Percentiles rank a stretch among this genome's conserved stretches.
phyloP scores from a whole-genome alignment of 2,113 vertebrate genomes.

The Heliornis fulica region DNA sequence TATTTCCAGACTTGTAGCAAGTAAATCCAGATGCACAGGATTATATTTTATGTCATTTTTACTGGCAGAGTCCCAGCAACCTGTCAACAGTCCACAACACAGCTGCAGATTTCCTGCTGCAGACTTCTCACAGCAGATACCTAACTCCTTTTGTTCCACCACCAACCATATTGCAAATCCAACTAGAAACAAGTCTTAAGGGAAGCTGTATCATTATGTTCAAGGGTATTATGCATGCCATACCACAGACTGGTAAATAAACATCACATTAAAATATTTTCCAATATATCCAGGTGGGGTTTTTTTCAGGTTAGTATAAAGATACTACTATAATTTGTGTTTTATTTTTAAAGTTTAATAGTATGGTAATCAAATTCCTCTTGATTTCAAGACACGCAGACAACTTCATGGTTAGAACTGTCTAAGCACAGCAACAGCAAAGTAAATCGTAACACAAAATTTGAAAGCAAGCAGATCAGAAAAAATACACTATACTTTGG shows the following conservation, averaged over 20 bases:
- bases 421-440: neutral
- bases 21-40: slow-evolving; percentile 4
- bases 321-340: neutral
- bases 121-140: neutral
- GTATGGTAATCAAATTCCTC: neutral
- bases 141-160: neutral
- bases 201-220: neutral
- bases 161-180: neutral
- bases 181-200: neutral
- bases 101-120: neutral
- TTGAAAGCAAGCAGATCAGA: neutral
- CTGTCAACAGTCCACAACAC: neutral
- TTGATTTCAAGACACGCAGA: neutral
- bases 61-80: neutral
- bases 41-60: neutral
- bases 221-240: neutral
- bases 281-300: neutral
- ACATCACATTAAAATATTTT: neutral
- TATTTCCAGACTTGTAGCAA: neutral
- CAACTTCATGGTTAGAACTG: neutral
- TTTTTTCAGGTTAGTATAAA: neutral
- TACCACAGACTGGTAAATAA: neutral
- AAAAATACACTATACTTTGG: accelerated
- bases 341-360: neutral
- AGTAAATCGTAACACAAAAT: neutral